Conservation (phyloP, 2,797 vertebrate genomes). For the Coranthus polyacanthus region DNA sequence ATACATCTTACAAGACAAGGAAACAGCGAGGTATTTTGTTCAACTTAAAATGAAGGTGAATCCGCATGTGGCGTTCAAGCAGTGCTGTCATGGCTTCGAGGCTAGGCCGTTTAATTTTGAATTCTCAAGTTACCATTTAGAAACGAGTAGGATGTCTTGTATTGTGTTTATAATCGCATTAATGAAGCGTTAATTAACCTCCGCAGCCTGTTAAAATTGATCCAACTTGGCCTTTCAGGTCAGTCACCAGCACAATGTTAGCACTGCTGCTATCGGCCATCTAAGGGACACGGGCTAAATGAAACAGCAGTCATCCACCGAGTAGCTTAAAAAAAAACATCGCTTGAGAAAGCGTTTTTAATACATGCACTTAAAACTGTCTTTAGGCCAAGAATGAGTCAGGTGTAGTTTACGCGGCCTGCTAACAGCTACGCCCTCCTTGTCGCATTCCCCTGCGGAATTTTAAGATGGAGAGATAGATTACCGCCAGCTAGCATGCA, state of each 20-base stretch:
- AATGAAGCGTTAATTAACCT: background rate
- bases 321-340: background rate
- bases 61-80: slow-evolving; percentile 15
- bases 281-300: background rate
- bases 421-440: slow-evolving; percentile 80
- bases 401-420: slow-evolving; percentile 17
- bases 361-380: background rate
- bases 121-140: slow-evolving; percentile 23
- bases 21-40: background rate
- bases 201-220: slow-evolving; percentile 11
- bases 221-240: slow-evolving; percentile 3
- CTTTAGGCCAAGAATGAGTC: background rate
- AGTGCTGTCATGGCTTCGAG: slow-evolving; percentile 7
- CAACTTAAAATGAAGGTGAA: background rate
- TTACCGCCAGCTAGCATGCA: slow-evolving; percentile 59
- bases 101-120: slow-evolving; percentile 33
- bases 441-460: slow-evolving; percentile 80
- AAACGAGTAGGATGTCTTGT: background rate
- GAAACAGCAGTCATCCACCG: accelerated
- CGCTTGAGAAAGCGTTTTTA: background rate
- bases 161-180: background rate
- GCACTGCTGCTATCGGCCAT: slow-evolving; percentile 13
- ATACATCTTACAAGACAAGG: too few relatives aligned
- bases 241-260: background rate
- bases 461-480: slow-evolving; percentile 80